A percentile compares a stretch with the other conserved stretches of the same genome.
Conservation (phyloP, 2,888 invertebrate species). For the Dynastes hyllus region DNA sequence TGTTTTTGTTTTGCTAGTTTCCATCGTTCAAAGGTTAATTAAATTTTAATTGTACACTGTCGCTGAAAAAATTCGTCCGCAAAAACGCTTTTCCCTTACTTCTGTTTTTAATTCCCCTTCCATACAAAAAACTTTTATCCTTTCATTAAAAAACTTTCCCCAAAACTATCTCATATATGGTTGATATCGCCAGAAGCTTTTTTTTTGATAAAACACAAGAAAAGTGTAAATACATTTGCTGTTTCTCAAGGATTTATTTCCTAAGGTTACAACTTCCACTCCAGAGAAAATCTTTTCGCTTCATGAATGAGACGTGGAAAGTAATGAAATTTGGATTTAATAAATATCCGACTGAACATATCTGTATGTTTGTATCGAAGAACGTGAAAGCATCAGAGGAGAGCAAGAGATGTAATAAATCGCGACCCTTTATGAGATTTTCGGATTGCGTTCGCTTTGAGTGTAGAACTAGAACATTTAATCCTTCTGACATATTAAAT, state of each 20-base stretch:
- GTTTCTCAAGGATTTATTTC: background rate
- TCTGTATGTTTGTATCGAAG: slow-evolving; percentile 31
- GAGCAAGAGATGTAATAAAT: slow-evolving; percentile 52
- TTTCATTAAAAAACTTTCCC: no score
- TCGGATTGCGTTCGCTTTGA: slow-evolving; percentile 61
- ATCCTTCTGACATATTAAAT: slow-evolving; percentile 62
- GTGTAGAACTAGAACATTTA: slow-evolving; percentile 60
- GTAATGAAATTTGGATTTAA: slow-evolving; percentile 42
- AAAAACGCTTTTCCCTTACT: no score
- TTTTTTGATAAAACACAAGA: background rate
- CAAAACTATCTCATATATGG: no score
- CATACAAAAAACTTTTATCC: no score
- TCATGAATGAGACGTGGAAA: slow-evolving; percentile 18
- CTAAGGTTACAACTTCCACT: background rate
- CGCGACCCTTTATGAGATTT: slow-evolving; percentile 63
- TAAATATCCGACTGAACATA: slow-evolving; percentile 32
- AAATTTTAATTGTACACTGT: no score
- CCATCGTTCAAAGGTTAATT: no score
- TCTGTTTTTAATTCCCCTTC: no score
- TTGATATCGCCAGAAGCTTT: background rate
- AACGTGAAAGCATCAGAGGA: slow-evolving; percentile 17
- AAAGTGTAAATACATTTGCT: background rate
- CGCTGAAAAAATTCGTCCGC: no score
- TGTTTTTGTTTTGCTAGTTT: no score
- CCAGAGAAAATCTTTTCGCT: slow-evolving; percentile 7